Evolutionary conservation across 2,797 vertebrate species (phyloP).

Genomic region (Manis pentadactyla): DNA sequence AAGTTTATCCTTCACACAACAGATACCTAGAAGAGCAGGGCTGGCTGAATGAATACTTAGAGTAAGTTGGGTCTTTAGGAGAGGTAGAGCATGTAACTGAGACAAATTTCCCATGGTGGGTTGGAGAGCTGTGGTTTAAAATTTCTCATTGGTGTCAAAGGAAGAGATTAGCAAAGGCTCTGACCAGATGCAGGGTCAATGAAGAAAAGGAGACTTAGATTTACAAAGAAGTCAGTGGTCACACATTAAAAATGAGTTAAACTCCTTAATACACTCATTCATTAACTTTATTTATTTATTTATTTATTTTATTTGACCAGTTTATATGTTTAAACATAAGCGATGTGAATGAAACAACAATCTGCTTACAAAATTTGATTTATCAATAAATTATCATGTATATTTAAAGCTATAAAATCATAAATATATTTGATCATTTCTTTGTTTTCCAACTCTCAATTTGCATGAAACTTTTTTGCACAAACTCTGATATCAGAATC

Average conservation of each 20-base stretch:
- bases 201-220: fast-evolving
- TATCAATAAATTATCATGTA: background rate
- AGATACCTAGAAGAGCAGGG: too few relatives aligned
- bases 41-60: background rate
- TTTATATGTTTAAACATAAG: background rate
- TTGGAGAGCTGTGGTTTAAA: background rate
- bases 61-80: background rate
- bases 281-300: background rate
- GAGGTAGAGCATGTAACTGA: background rate
- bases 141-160: background rate
- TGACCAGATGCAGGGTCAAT: background rate
- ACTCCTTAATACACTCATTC: background rate
- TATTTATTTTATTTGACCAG: background rate
- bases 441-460: background rate
- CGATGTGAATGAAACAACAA: background rate
- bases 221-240: background rate
- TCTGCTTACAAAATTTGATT: background rate
- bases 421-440: background rate
- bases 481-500: background rate
- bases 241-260: background rate
- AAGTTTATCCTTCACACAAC: background rate
- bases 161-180: background rate
- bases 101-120: background rate
- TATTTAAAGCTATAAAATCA: background rate
- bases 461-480: background rate